Conservation (phyloP, 2,113 vertebrate genomes). For the Phoenicopterus ruber region DNA sequence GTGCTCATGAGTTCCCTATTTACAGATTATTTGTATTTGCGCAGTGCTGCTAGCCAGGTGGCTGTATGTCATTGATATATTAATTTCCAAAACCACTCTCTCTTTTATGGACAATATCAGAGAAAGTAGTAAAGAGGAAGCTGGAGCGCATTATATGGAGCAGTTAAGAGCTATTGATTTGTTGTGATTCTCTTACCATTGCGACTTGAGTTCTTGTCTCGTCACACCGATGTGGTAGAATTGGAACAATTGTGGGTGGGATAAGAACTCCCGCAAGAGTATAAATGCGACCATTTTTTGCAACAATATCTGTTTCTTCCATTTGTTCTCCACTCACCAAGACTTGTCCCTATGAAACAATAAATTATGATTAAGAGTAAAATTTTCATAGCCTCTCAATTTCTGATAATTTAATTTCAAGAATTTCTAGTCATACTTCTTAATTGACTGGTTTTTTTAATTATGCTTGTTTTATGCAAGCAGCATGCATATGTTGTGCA, state of each 20-base stretch:
- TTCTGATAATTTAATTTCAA: background rate
- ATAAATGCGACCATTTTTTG: slow-evolving; percentile 87
- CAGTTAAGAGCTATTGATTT: background rate
- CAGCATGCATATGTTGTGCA: background rate
- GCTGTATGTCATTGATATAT: background rate
- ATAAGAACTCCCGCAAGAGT: slow-evolving; percentile 81
- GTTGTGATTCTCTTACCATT: slow-evolving; percentile 63
- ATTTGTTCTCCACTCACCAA: slow-evolving; percentile 76
- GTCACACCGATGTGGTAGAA: slow-evolving; percentile 88
- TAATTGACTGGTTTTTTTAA: background rate
- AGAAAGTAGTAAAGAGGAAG: background rate
- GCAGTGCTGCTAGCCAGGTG: background rate
- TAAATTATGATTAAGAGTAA: background rate
- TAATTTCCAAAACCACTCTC: background rate
- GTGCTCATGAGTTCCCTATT: background rate
- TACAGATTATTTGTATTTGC: background rate
- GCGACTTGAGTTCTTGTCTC: slow-evolving; percentile 55
- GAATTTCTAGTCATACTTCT: background rate
- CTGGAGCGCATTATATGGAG: background rate
- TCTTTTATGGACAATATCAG: background rate
- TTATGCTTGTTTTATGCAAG: background rate
- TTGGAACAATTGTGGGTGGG: slow-evolving; percentile 85
- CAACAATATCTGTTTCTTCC: slow-evolving; percentile 81
- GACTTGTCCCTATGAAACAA: slow-evolving; percentile 80
- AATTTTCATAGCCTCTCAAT: background rate